phyloP scores from a whole-genome alignment of 2,113 vertebrate genomes.

The Notothenia rossii region DNA sequence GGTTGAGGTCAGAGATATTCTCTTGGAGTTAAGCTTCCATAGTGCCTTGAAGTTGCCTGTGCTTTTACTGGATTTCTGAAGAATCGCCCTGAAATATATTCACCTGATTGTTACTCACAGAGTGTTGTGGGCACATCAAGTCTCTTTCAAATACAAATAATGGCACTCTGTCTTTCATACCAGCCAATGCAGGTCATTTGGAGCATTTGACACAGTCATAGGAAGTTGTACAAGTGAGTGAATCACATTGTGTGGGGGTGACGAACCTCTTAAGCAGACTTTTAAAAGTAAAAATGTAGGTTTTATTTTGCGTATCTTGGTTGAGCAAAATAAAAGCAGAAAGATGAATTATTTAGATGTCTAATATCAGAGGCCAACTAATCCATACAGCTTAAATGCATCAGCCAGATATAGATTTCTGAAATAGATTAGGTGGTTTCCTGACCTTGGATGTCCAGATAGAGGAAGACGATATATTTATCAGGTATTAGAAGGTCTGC shows the following conservation, averaged over 20 bases:
- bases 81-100: slow-evolving; percentile 8
- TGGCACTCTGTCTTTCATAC: slow-evolving; percentile 30
- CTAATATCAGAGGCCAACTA: background rate
- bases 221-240: slow-evolving; percentile 32
- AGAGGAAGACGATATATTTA: background rate
- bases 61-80: slow-evolving; percentile 5
- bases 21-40: background rate
- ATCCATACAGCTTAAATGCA: background rate
- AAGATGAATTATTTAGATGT: background rate
- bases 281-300: background rate
- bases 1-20: background rate
- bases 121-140: slow-evolving; percentile 29
- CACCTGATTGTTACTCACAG: slow-evolving; percentile 27
- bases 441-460: slow-evolving; percentile 13
- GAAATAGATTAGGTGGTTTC: slow-evolving; percentile 1
- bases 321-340: background rate
- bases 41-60: background rate
- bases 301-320: slow-evolving; percentile 4
- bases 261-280: slow-evolving; percentile 13
- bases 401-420: slow-evolving; percentile 25
- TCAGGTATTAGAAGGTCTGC: background rate
- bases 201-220: slow-evolving; percentile 30
- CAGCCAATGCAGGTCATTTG: slow-evolving; percentile 33
- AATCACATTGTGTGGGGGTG: slow-evolving; percentile 2
- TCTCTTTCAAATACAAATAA: slow-evolving; percentile 41